phyloP scores from a whole-genome alignment of 2,797 vertebrate species.

The Etheostoma nigrum region DNA sequence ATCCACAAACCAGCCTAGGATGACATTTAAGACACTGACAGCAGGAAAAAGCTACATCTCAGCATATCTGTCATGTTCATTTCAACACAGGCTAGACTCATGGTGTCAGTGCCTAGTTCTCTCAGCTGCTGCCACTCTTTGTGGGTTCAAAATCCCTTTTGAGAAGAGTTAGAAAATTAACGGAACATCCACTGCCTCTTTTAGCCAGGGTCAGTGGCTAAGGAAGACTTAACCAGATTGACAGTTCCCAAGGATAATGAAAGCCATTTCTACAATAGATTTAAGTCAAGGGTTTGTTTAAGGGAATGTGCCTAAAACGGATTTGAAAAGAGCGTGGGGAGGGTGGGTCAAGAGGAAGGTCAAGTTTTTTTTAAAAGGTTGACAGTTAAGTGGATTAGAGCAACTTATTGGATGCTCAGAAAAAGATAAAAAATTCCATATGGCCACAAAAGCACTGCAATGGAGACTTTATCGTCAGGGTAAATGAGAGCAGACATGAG shows the following conservation, averaged over 20 bases:
- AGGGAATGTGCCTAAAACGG: constrained; percentile 53
- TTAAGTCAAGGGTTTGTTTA: constrained; percentile 64
- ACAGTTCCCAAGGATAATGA: constrained; percentile 69
- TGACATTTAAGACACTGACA: constrained; percentile 54
- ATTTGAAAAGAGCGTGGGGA: constrained; percentile 53
- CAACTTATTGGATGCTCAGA: constrained; percentile 55
- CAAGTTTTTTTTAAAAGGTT: constrained; percentile 45
- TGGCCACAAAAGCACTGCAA: constrained; percentile 42
- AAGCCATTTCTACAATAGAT: constrained; percentile 67
- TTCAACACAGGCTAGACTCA: constrained; percentile 46
- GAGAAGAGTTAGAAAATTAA: constrained; percentile 69
- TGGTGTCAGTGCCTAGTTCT: constrained; percentile 42
- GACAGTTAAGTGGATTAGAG: constrained; percentile 70
- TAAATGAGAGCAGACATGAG: constrained; percentile 59
- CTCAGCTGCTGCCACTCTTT: constrained; percentile 44
- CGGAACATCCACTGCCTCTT: constrained; percentile 55
- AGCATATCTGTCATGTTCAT: constrained; percentile 52
- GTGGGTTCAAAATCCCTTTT: constrained; percentile 57
- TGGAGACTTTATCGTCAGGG: constrained; percentile 31
- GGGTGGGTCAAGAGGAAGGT: constrained; percentile 58
- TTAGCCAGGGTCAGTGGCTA: constrained; percentile 57
- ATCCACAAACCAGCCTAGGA: constrained; percentile 34
- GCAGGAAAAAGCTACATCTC: constrained; percentile 49
- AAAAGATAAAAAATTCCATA: constrained; percentile 50
- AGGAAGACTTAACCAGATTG: constrained; percentile 61